Conservation (phyloP, 2,888 invertebrate genomes). For the Anagyrus pseudococci region DNA sequence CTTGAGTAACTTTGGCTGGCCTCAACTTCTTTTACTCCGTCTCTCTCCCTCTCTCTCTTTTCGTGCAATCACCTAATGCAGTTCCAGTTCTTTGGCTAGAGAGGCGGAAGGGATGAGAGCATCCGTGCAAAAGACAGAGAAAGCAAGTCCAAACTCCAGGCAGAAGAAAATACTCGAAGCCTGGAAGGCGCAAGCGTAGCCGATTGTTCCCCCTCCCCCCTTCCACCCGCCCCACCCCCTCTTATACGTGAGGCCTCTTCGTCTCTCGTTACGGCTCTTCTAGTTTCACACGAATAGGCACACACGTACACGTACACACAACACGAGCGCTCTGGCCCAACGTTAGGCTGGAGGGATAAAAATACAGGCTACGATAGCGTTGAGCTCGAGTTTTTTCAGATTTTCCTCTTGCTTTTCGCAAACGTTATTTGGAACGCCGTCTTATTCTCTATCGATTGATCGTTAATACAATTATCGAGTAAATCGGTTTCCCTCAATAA, state of each 20-base stretch:
- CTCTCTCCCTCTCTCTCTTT: constrained; percentile 1
- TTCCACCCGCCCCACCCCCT: not conserved
- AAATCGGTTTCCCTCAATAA: no score
- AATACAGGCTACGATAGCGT: no score
- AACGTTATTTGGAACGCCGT: no score
- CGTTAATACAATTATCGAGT: no score
- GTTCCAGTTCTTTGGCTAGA: constrained; percentile 42
- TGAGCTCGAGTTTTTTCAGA: no score
- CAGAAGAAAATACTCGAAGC: constrained; percentile 20
- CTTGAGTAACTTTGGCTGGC: no score
- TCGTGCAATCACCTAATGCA: constrained; percentile 56
- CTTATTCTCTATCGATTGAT: no score
- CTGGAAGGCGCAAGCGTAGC: constrained; percentile 24
- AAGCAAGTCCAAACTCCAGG: constrained; percentile 4
- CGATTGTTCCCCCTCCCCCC: not conserved
- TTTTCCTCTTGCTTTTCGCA: no score
- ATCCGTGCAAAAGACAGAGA: constrained; percentile 23
- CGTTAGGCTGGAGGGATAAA: no score
- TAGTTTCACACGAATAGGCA: not conserved
- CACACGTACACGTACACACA: no score
- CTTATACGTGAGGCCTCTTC: constrained; percentile 10
- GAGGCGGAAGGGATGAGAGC: constrained; percentile 1
- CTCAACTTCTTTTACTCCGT: not conserved
- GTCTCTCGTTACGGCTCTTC: constrained; percentile 19
- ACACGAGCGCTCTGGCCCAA: no score